These are phyloP conservation scores for Tetramorium simillimum DNA, from an alignment of 1,140 invertebrate species.

Conservation along the genomic window DNA sequence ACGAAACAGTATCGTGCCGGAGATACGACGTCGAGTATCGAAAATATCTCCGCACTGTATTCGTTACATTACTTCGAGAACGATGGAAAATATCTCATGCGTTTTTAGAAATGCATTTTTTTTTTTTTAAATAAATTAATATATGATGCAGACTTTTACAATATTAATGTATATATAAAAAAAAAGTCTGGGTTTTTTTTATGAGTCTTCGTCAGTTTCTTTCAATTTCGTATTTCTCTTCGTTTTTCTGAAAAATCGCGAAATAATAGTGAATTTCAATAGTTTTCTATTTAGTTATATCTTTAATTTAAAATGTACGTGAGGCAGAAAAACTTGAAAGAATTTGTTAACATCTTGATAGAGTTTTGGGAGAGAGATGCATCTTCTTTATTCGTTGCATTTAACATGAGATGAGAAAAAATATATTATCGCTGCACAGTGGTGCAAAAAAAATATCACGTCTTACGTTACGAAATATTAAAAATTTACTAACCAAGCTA, in stretches of 20 bases:
- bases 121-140: background rate
- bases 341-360: background rate
- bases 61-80: background rate
- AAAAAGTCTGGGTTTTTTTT: background rate
- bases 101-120: background rate
- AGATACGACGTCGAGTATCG: conserved; percentile 27
- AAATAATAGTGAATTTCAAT: background rate
- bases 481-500: background rate
- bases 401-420: background rate
- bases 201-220: too few relatives aligned
- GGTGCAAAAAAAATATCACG: background rate
- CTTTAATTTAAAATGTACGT: background rate
- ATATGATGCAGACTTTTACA: background rate
- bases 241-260: background rate
- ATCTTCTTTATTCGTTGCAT: background rate
- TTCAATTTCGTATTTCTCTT: background rate
- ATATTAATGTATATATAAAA: background rate
- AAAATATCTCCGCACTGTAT: background rate
- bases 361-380: background rate
- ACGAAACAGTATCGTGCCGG: conserved; percentile 4
- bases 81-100: background rate
- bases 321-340: background rate
- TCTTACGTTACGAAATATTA: background rate
- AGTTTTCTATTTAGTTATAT: background rate
- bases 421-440: too few relatives aligned